phyloP scores from a whole-genome alignment of 2,113 vertebrate species.

The Hemiprocne comata region DNA sequence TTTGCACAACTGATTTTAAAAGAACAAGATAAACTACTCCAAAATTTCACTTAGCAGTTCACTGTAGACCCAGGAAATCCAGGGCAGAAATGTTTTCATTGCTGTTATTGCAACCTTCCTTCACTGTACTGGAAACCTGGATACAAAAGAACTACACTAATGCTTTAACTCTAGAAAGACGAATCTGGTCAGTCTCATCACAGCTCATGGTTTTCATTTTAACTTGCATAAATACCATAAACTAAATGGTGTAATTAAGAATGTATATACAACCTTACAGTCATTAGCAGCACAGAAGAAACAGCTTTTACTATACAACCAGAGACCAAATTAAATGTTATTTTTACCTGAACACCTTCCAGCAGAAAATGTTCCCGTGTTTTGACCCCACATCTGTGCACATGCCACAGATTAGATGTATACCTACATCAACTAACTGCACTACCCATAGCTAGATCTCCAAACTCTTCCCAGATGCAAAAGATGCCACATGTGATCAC shows the following conservation, averaged over 20 bases:
- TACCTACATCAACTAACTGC: not conserved
- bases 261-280: not conserved
- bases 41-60: not conserved
- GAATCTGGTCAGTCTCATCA: not conserved
- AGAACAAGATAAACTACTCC: not conserved
- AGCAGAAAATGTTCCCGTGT: not conserved
- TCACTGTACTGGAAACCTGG: not conserved
- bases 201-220: not conserved
- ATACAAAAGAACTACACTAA: not conserved
- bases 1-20: not conserved
- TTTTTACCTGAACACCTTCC: not conserved
- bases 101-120: not conserved
- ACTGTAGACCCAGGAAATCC: not conserved
- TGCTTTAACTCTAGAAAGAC: not conserved
- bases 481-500: not conserved
- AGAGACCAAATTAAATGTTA: not conserved
- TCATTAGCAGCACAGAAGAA: not conserved
- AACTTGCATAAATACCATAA: not conserved
- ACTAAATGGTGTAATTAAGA: not conserved
- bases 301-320: not conserved
- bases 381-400: not conserved
- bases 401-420: not conserved
- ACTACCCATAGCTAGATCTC: not conserved
- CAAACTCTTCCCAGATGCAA: not conserved
- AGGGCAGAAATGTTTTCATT: not conserved